Evolutionary conservation across 1,140 invertebrate species (phyloP), one percentile per base, ranked within the genome.

Genomic region (Dolichoris vasculosae): DNA sequence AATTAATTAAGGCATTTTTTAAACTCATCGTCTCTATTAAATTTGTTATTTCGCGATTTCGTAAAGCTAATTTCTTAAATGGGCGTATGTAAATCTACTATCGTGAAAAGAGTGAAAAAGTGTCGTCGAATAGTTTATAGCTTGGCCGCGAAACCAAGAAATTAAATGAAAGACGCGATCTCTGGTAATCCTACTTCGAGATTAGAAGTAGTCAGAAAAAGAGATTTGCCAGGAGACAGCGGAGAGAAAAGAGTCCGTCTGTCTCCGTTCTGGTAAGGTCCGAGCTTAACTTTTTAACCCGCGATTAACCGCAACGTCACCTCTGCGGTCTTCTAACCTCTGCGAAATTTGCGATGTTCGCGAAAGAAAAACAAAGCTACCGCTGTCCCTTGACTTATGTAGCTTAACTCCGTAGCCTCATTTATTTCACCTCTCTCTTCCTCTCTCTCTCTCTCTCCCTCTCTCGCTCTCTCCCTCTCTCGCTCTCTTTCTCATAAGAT

Each of bases 251-350:
- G n/a, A n/a, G n/a, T 75, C 51, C 69, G 46, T 59, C 80, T 2
- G 11, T 77, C 75, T 32, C 0, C 51, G 30, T 38, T 20, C 23
- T 64, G 0, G 20, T 26, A 9, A 4, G 17, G 32, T 17, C 8
- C 6, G 46, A 11, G 40, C 43, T 77, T 84, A 76, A 69, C 82
- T 26, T 84, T 78, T 78, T 51, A 51, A 84, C 20, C 30, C 75
- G 17, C 71, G 55, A 76, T 76, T 83, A 76, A 76, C 26, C 30
- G 26, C 51, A 59, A 32, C 32, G 64, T 71, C 35, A 82, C 71
- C 78, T 4, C 26, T 40, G 7, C 40, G 8, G 1, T n/a, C 0
- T 76, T 55, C 30, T 51, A 23, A 30, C 30, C 23, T n/a, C n/a
- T n/a, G n/a, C n/a, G n/a, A n/a, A n/a, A n/a, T n/a, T n/a, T n/a